These are phyloP conservation scores for Antheraea yamamai DNA, from an alignment of 2,888 invertebrate genomes.

Conservation along the genomic window DNA sequence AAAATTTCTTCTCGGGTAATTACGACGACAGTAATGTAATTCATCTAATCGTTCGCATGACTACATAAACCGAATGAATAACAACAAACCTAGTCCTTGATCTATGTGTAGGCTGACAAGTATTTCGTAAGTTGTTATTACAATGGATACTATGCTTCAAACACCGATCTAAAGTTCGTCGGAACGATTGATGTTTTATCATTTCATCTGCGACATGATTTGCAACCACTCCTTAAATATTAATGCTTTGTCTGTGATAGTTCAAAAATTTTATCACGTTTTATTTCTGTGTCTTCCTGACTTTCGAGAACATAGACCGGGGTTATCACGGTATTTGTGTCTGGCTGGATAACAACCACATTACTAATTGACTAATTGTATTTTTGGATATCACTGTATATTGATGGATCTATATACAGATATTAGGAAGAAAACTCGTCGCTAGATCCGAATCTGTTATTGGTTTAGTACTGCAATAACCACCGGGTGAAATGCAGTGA, in stretches of 20 bases:
- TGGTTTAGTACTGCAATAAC: too few species aligned
- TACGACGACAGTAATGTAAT: constrained; percentile 41
- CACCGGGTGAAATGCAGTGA: too few species aligned
- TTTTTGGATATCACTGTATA: too few species aligned
- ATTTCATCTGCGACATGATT: constrained; percentile 26
- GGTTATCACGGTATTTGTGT: too few species aligned
- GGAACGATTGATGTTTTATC: constrained; percentile 50
- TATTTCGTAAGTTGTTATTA: constrained; percentile 68
- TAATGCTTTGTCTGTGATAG: constrained; percentile 2
- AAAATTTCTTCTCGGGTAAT: constrained; percentile 6
- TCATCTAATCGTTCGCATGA: constrained; percentile 61
- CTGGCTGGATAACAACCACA: too few species aligned
- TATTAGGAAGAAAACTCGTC: too few species aligned
- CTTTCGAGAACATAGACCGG: too few species aligned
- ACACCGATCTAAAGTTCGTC: constrained; percentile 46
- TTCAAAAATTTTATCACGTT: not conserved
- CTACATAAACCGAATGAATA: constrained; percentile 44
- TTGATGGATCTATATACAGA: too few species aligned
- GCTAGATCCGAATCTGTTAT: too few species aligned
- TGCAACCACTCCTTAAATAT: constrained; percentile 31
- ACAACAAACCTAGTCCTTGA: constrained; percentile 69
- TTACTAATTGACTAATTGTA: too few species aligned
- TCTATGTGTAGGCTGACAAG: constrained; percentile 62
- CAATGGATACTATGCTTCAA: constrained; percentile 49
- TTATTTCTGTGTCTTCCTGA: too few species aligned